Base-by-base conservation (phyloP, 2,797 vertebrate genomes). In the Lophius americanus region DNA sequence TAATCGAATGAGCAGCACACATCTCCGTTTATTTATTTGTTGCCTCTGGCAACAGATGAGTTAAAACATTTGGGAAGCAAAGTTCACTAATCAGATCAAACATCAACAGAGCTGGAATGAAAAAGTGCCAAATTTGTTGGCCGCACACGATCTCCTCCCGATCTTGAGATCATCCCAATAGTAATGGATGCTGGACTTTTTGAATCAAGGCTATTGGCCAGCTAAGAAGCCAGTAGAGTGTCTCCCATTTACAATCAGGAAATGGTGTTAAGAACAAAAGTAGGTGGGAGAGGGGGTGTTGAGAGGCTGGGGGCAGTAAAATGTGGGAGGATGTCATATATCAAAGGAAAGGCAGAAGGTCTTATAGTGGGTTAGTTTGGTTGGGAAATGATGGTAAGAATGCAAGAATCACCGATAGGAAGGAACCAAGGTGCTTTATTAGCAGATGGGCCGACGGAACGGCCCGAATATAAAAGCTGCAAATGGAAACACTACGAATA, bases 81-180 rank as follows among this genome's bases (percentile, higher is more conserved):
- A 60, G 59, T 55, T 44, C 9, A n/a, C 32, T 38, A 60, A 63
- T 73, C 43, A 53, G 72, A 76, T 75, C 23, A 75, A 63, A 83
- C 52, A 62, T 56, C 55, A 79, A 61, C 50, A 47, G 44, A 80
- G 51, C 64, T 42, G 54, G 7, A 49, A 48, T 60, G 32, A 36
- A 23, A 76, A 70, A 36, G 33, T 13, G 33, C 48, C 49, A 56
- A 52, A 46, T 70, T 42, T 72, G 38, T 53, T 53, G 51, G 70
- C 60, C 64, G 68, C 57, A 65, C 47, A 7, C 71, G 73, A 81
- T 81, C 68, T 64, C 47, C 59, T 60, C 49, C 23, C 49, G 59
- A 81, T 74, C 56, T 78, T 79, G 69, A 84, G 60, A 81, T 83
- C 81, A 70, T 39, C 60, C 73, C n/a, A 68, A 76, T 76, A 75